Conservation (phyloP, 2,113 vertebrate genomes). For the Carassius gibelio region DNA sequence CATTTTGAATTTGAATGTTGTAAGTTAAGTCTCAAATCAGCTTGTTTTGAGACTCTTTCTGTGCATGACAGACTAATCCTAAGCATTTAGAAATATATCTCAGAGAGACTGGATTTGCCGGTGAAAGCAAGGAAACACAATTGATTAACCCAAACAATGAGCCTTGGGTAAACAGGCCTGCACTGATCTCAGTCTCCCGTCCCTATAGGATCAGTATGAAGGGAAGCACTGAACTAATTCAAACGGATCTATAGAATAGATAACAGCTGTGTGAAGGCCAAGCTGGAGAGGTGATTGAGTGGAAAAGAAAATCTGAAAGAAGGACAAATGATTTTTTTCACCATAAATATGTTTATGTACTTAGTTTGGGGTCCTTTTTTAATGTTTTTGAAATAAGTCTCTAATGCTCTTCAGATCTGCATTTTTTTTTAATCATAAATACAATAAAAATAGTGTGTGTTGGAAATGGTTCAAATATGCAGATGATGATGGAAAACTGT, state of each 20-base stretch:
- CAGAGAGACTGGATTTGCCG: not conserved
- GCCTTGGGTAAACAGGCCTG: not conserved
- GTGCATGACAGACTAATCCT: not conserved
- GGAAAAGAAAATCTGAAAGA: not conserved
- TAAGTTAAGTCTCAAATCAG: not conserved
- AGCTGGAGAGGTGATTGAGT: not conserved
- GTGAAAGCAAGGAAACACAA: not conserved
- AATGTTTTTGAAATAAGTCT: too few species aligned
- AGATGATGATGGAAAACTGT: not conserved
- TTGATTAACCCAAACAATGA: not conserved
- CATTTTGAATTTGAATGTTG: conserved; percentile 20
- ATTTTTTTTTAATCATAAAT: too few species aligned
- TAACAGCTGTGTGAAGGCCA: not conserved
- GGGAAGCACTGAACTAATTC: not conserved
- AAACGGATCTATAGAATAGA: not conserved
- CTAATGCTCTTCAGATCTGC: too few species aligned
- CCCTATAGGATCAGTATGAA: not conserved
- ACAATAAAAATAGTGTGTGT: too few species aligned
- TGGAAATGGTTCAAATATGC: not conserved
- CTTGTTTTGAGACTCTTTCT: not conserved
- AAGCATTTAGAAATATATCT: not conserved
- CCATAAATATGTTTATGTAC: not conserved
- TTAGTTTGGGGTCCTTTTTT: too few species aligned
- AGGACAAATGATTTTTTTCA: not conserved
- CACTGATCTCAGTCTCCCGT: not conserved